Conservation (phyloP, 2,113 vertebrate genomes). For the Campylomormyrus numenius region DNA sequence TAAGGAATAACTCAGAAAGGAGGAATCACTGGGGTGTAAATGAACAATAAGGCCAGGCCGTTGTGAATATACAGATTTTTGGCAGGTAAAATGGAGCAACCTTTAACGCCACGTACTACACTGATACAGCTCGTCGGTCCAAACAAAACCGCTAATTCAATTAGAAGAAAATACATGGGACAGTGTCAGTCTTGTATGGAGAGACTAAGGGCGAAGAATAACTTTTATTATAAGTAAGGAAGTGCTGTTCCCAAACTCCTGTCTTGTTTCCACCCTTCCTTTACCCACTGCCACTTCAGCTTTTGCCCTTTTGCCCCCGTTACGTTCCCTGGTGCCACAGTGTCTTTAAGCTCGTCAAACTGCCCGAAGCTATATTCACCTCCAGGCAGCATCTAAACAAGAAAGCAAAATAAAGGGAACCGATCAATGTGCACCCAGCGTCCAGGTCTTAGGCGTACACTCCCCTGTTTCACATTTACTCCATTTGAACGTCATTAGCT, state of each 20-base stretch:
- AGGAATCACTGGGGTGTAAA: not conserved
- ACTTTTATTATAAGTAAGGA: not conserved
- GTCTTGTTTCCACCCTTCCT: not conserved
- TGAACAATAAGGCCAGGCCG: not conserved
- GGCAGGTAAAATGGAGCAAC: not conserved
- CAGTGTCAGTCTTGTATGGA: not conserved
- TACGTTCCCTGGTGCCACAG: not conserved
- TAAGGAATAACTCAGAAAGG: not conserved
- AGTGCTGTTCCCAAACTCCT: not conserved
- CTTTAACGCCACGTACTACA: not conserved
- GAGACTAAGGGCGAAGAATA: not conserved
- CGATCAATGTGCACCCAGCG: not conserved
- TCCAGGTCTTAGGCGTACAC: not conserved
- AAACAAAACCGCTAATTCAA: not conserved
- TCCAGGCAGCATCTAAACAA: not conserved
- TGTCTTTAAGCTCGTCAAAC: not conserved
- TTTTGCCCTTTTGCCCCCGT: not conserved
- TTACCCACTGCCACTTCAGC: not conserved
- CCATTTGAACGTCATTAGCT: not conserved
- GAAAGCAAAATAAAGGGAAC: not conserved
- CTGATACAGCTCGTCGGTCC: not conserved
- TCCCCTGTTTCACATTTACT: not conserved
- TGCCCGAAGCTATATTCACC: not conserved
- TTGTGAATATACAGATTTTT: not conserved
- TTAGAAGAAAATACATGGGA: not conserved